Evolutionary conservation across 2,888 invertebrate species (phyloP).

Genomic region (Lamellibrachia satsuma): DNA sequence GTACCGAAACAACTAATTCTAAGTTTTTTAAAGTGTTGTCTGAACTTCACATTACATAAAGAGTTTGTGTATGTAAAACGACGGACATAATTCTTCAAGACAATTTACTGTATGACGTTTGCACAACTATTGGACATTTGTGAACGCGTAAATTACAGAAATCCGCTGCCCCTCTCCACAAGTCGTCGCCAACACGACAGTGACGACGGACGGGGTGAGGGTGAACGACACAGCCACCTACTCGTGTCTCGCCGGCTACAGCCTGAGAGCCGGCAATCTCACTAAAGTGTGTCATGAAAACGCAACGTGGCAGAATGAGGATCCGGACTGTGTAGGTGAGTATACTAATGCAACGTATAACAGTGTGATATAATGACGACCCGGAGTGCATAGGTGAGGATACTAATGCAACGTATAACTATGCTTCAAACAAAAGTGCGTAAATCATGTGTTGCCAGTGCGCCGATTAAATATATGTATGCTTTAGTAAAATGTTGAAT

Average conservation of each 20-base stretch:
- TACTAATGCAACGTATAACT: too few relatives aligned
- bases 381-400: too few relatives aligned
- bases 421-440: too few relatives aligned
- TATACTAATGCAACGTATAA: background rate
- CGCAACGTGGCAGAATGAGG: background rate
- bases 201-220: background rate
- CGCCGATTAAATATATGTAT: too few relatives aligned
- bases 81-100: too few relatives aligned
- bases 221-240: background rate
- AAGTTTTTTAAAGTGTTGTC: too few relatives aligned
- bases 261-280: background rate
- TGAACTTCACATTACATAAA: too few relatives aligned
- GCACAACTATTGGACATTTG: background rate
- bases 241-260: slow-evolving; percentile 17
- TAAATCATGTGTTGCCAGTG: too few relatives aligned
- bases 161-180: background rate
- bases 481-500: too few relatives aligned
- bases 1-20: too few relatives aligned
- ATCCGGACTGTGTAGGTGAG: background rate
- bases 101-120: too few relatives aligned
- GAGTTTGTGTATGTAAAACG: too few relatives aligned
- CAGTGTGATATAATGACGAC: background rate
- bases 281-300: background rate
- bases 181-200: background rate
- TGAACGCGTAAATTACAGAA: background rate